Evolutionary conservation across 2,113 vertebrate genomes (phyloP).

Genomic region (Phyllostomus hastatus): DNA sequence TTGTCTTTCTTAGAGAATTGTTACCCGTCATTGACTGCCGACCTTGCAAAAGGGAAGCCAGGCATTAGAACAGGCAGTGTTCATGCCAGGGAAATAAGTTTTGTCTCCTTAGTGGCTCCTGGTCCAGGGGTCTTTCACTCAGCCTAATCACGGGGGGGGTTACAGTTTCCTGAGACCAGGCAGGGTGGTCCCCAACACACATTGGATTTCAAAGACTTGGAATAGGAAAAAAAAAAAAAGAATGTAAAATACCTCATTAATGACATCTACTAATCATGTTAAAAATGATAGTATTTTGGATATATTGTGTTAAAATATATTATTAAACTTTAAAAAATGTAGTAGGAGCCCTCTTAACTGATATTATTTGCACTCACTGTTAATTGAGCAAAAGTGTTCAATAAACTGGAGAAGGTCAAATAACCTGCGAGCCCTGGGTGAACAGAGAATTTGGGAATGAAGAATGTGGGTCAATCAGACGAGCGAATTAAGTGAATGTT

Average conservation of each 20-base stretch:
- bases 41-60: too few relatives aligned
- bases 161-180: too few relatives aligned
- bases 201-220: constrained; percentile 6
- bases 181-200: background rate
- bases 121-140: too few relatives aligned
- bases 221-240: background rate
- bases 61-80: too few relatives aligned
- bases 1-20: too few relatives aligned
- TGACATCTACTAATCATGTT: background rate
- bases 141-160: too few relatives aligned
- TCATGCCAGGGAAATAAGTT: too few relatives aligned
- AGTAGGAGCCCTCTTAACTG: background rate
- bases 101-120: too few relatives aligned
- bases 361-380: background rate
- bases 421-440: background rate
- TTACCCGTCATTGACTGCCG: too few relatives aligned
- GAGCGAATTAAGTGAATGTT: background rate
- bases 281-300: background rate
- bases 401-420: background rate
- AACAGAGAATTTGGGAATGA: background rate
- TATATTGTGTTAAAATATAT: background rate
- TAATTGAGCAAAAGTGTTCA: background rate
- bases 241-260: background rate
- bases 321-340: background rate
- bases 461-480: background rate